Conservation (phyloP, 1,140 invertebrate genomes). For the Caenorhabditis tropicalis region DNA sequence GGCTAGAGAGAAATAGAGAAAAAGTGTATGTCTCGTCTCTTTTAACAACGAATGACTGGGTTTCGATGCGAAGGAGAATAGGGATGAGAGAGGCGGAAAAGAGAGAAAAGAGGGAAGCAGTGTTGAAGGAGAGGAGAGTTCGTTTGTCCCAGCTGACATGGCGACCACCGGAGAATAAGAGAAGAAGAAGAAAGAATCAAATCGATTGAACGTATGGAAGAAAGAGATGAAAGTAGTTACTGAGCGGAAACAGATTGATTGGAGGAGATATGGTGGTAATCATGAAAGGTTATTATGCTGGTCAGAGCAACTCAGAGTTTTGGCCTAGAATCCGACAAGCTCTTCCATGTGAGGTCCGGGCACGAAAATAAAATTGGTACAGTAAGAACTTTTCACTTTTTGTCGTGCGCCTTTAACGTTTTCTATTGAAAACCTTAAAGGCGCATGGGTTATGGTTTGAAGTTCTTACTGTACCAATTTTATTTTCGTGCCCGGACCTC, state of each 20-base stretch:
- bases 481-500: too few relatives aligned
- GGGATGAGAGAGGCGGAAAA: not conserved
- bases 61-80: not conserved
- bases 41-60: constrained; percentile 26
- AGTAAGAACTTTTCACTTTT: too few relatives aligned
- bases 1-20: not conserved
- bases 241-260: not conserved
- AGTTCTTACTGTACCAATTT: too few relatives aligned
- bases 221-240: not conserved
- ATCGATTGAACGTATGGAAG: not conserved
- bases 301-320: too few relatives aligned
- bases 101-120: not conserved
- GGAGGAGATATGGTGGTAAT: not conserved
- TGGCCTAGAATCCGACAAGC: too few relatives aligned
- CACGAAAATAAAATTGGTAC: too few relatives aligned
- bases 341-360: too few relatives aligned
- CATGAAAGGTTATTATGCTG: too few relatives aligned
- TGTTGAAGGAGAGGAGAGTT: not conserved
- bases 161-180: not conserved
- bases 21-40: not conserved
- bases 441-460: too few relatives aligned
- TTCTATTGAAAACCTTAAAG: too few relatives aligned
- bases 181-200: not conserved
- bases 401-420: too few relatives aligned
- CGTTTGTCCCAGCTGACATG: not conserved